phyloP scores from a whole-genome alignment of 2,797 vertebrate genomes.

The Caiman crocodilus region DNA sequence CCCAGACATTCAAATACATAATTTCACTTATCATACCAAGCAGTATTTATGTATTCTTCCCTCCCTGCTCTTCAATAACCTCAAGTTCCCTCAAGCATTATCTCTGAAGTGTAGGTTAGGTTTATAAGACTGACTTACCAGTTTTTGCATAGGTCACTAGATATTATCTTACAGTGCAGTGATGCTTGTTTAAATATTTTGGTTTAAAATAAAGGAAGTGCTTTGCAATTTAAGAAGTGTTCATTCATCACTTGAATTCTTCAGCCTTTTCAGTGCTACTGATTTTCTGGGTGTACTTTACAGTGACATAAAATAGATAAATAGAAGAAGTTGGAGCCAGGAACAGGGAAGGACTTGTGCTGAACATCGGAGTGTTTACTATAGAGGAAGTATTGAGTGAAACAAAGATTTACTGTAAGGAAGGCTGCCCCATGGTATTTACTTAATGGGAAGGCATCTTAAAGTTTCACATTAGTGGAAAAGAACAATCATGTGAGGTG shows the following conservation, averaged over 20 bases:
- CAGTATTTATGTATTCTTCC: not conserved
- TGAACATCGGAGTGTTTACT: not conserved
- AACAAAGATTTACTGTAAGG: not conserved
- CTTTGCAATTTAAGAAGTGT: conserved; percentile 10
- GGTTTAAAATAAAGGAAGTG: not conserved
- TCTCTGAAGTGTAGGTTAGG: not conserved
- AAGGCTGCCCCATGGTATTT: not conserved
- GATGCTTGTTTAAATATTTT: not conserved
- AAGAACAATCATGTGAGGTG: not conserved
- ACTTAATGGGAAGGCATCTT: not conserved
- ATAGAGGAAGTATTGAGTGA: not conserved
- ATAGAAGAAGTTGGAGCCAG: not conserved
- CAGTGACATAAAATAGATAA: not conserved
- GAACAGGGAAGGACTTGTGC: not conserved
- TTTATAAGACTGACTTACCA: not conserved
- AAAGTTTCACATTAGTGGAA: not conserved
- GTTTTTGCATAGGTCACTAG: not conserved
- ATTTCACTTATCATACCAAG: not conserved
- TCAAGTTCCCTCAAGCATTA: not conserved
- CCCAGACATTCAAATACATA: not conserved
- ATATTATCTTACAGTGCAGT: not conserved
- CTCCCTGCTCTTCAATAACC: not conserved
- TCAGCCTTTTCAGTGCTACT: not conserved
- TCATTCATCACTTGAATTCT: not conserved
- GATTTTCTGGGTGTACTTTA: not conserved